Evolutionary conservation across 2,888 invertebrate genomes (phyloP), one percentile per base, ranked within the genome.

Genomic region (Lithophane ornitopus): DNA sequence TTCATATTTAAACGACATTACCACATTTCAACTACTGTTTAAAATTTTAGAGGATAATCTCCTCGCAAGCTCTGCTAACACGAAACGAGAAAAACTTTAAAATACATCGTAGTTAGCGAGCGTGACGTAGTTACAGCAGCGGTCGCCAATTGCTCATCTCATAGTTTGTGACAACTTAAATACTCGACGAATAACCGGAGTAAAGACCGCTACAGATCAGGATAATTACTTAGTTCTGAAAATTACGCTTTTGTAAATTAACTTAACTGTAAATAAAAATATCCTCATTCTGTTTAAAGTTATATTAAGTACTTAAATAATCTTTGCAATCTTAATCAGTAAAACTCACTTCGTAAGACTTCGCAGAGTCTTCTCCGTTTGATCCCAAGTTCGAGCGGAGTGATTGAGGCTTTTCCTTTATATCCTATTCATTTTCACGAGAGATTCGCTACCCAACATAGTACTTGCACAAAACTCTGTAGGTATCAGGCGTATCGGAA

Each of bases 131-230:
- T 61, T 71, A 54, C n/a, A 61, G 70, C 72, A 61, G 62, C 49
- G 62, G 59, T 63, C 34, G 65, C 59, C 59, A 66, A 85, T 78
- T 68, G 73, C 68, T 78, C 62, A 73, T 81, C 70, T 81, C 58
- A 78, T 61, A 71, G 61, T 81, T 73, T 65, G 58, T 39, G 70
- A 78, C 70, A 71, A 61, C 62, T 71, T 65, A 61, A 80, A 74
- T 56, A 77, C 63, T 70, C 14, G 12, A n/a, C n/a, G 34, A 66
- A 63, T 70, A 41, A 34, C 63, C 14, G 6, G 8, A 76, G 41
- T 41, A 26, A 56, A 34, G 16, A 39, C 49, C 6, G 39, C 59
- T 70, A 39, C n/a, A 49, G 28, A 69, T 61, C 9, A 39, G 9
- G 3, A 68, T 59, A 54, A 59, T 76, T 28, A 63, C 26, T 26